These are phyloP conservation scores for Menidia menidia DNA, from an alignment of 2,797 vertebrate species.

Conservation along the genomic window DNA sequence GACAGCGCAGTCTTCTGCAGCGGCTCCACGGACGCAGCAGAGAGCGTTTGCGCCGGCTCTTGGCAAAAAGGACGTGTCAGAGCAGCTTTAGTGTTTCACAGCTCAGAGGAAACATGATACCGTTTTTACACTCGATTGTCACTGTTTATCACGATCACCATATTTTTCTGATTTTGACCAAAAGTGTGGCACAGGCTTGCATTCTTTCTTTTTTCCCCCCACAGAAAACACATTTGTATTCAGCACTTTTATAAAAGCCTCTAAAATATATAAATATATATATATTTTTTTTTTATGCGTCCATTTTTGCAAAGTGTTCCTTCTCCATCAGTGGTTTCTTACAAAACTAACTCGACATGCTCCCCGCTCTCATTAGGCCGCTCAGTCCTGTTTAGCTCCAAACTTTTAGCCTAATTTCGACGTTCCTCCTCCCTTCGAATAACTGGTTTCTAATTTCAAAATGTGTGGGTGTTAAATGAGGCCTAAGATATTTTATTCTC, in stretches of 20 bases:
- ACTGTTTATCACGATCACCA: constrained; percentile 47
- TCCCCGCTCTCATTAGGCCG: constrained; percentile 6
- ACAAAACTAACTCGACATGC: background rate
- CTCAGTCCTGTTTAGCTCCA: background rate
- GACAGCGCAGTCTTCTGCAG: constrained; percentile 22
- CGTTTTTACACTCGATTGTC: constrained; percentile 51
- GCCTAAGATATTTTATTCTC: constrained; percentile 76
- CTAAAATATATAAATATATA: too few species aligned
- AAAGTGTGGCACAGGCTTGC: constrained; percentile 21
- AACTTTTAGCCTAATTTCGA: constrained; percentile 17
- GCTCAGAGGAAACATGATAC: constrained; percentile 59
- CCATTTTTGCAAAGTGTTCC: background rate
- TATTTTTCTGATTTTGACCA: constrained; percentile 33
- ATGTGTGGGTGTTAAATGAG: constrained; percentile 77
- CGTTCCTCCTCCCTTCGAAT: constrained; percentile 36
- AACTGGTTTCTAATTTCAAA: constrained; percentile 75
- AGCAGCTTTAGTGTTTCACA: constrained; percentile 51
- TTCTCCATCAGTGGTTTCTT: background rate
- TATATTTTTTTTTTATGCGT: background rate
- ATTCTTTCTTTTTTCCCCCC: background rate
- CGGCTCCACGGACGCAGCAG: constrained; percentile 19
- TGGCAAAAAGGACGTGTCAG: constrained; percentile 49
- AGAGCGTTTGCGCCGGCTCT: constrained; percentile 48
- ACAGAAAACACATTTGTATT: background rate
- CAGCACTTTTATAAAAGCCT: background rate